Conservation (phyloP, 2,888 invertebrate species). For the Drosophila prolongata region DNA sequence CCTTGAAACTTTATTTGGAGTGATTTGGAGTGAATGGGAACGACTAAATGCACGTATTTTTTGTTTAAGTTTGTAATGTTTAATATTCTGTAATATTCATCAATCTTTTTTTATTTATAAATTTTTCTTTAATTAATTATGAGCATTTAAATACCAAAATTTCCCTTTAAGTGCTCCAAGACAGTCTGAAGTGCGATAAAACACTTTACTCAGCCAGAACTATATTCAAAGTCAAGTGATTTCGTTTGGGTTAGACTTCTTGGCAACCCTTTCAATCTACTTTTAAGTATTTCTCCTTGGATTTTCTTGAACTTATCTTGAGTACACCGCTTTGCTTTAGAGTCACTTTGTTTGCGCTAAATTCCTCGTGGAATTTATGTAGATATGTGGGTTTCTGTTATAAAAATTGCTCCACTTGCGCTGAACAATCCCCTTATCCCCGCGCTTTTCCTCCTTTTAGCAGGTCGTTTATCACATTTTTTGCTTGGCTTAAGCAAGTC, state of each 20-base stretch:
- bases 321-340: slow-evolving; percentile 3
- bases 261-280: neutral
- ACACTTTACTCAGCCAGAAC: neutral
- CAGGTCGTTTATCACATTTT: slow-evolving; percentile 49
- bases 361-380: slow-evolving; percentile 13
- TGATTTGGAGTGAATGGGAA: neutral
- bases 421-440: slow-evolving; percentile 3
- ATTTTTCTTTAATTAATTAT: no score
- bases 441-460: slow-evolving; percentile 18
- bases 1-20: neutral
- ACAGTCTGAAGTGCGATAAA: neutral
- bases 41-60: neutral
- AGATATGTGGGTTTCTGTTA: slow-evolving; percentile 39
- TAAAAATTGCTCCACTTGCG: slow-evolving; percentile 39
- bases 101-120: neutral
- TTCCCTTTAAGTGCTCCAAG: neutral
- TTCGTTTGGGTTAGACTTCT: neutral
- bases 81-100: neutral
- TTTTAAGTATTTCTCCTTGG: slow-evolving; percentile 1
- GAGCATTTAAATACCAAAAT: neutral
- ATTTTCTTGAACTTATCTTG: slow-evolving; percentile 11
- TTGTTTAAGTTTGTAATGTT: no score
- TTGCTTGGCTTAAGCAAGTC: slow-evolving; percentile 43
- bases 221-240: slow-evolving; percentile 15
- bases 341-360: slow-evolving; percentile 13